Percentiles rank a stretch among this genome's conserved stretches.
These are phyloP conservation scores for Chrysopilus asiliformis DNA, from an alignment of 2,888 invertebrate genomes.

Conservation along the genomic window DNA sequence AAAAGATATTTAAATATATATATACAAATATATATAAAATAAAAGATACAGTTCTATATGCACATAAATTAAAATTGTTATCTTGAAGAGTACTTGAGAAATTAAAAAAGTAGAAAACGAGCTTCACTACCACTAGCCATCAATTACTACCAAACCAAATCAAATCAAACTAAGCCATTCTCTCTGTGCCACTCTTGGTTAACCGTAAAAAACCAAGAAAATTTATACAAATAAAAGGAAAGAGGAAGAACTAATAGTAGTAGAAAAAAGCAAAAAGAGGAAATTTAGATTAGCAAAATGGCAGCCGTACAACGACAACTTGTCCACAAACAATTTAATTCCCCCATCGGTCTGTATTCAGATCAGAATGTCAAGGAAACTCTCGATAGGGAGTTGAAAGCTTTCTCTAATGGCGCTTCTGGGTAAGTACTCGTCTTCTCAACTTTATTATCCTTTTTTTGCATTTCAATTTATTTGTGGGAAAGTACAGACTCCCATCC, in stretches of 20 bases:
- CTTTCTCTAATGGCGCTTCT: slow-evolving; percentile 63
- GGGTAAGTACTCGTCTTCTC: slow-evolving; percentile 49
- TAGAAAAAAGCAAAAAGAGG: slow-evolving; percentile 29
- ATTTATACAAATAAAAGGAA: background rate
- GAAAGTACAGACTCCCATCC: too few relatives aligned
- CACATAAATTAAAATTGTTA: too few relatives aligned
- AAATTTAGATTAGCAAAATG: slow-evolving; percentile 40
- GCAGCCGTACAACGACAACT: slow-evolving; percentile 52
- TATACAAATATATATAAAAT: too few relatives aligned
- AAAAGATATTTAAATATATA: too few relatives aligned
- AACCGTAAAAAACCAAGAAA: too few relatives aligned
- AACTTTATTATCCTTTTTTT: background rate
- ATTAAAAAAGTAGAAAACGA: slow-evolving; percentile 14
- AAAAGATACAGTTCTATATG: too few relatives aligned
- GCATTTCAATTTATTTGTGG: slow-evolving; percentile 7
- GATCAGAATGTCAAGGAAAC: slow-evolving; percentile 68
- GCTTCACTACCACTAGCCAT: too few relatives aligned
- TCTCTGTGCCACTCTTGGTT: too few relatives aligned
- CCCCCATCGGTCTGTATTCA: slow-evolving; percentile 75
- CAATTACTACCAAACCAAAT: too few relatives aligned
- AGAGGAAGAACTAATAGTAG: too few relatives aligned
- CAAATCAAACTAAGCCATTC: too few relatives aligned
- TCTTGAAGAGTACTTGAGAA: slow-evolving; percentile 9
- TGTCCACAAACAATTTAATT: slow-evolving; percentile 83
- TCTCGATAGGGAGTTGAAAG: slow-evolving; percentile 60